These are phyloP conservation scores for Excalfactoria chinensis DNA, from an alignment of 2,113 vertebrate species.

Conservation along the genomic window DNA sequence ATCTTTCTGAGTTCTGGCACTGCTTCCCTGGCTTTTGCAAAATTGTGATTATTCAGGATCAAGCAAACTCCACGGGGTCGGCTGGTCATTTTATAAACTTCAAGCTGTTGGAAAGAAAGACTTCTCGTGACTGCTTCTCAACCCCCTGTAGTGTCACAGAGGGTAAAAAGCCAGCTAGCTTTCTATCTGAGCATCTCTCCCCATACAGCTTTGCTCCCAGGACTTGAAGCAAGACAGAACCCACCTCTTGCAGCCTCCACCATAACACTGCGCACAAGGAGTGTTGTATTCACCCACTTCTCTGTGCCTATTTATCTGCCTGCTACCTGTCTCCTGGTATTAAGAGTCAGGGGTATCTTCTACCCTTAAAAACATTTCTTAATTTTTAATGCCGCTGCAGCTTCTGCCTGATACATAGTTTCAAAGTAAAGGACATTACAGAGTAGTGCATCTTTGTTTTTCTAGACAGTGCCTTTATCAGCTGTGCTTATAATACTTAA, in stretches of 20 bases:
- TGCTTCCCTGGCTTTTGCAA: slow-evolving; percentile 55
- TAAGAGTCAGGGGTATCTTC: background rate
- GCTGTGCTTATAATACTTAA: background rate
- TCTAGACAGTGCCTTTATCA: background rate
- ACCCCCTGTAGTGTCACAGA: background rate
- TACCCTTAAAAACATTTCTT: background rate
- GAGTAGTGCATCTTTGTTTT: background rate
- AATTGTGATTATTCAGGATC: slow-evolving; percentile 87
- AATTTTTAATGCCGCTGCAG: background rate
- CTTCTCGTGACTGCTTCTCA: background rate
- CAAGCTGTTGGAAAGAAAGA: background rate
- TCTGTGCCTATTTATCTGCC: background rate
- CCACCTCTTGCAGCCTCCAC: background rate
- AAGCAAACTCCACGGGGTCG: slow-evolving; percentile 83
- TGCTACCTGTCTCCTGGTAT: background rate
- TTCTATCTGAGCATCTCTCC: background rate
- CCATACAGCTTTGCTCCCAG: background rate
- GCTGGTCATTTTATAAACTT: slow-evolving; percentile 81
- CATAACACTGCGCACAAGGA: accelerated
- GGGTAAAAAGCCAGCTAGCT: background rate
- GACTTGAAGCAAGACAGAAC: background rate
- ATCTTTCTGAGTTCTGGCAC: background rate
- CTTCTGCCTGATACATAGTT: background rate
- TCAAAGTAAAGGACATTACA: background rate
- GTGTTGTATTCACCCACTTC: background rate